Evolutionary conservation across 2,888 invertebrate species (phyloP).

Genomic region (Drosophila yooni): DNA sequence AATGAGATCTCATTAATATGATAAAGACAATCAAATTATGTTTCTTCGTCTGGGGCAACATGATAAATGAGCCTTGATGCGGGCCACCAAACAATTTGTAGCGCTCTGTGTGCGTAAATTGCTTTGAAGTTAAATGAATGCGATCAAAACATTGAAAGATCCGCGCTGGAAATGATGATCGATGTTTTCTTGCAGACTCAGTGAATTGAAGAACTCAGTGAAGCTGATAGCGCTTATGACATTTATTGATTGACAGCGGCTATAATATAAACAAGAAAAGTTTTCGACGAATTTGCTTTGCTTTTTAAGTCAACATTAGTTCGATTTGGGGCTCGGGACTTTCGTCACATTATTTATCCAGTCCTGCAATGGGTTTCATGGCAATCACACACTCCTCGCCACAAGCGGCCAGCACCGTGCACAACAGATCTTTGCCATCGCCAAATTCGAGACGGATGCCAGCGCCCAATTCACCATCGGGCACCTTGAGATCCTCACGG

Average conservation of each 20-base stretch:
- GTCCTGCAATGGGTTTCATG: conserved; percentile 96
- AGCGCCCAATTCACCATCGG: conserved; percentile 95
- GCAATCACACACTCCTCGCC: conserved; percentile 97
- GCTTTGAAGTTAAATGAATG: conserved; percentile 21
- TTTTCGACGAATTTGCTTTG: neutral
- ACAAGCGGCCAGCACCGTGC: conserved; percentile 96
- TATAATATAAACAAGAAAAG: neutral
- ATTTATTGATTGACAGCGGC: neutral
- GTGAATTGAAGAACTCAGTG: neutral
- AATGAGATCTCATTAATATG: conserved; percentile 70
- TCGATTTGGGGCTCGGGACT: neutral
- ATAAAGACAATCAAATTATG: conserved; percentile 52
- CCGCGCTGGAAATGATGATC: conserved; percentile 33
- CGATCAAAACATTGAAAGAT: conserved; percentile 37
- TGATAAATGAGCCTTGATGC: conserved; percentile 57
- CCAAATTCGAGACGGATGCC: conserved; percentile 94
- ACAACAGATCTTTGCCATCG: conserved; percentile 94
- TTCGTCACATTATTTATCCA: conserved; percentile 90
- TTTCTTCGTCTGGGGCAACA: conserved; percentile 5
- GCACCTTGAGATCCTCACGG: conserved; percentile 98
- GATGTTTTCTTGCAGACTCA: conserved; percentile 19
- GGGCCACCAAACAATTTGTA: conserved; percentile 27
- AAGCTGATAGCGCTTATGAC: conserved; percentile 12
- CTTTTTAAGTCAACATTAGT: neutral
- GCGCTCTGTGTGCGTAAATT: neutral